phyloP scores from a whole-genome alignment of 2,113 vertebrate genomes.

The Podiceps cristatus region DNA sequence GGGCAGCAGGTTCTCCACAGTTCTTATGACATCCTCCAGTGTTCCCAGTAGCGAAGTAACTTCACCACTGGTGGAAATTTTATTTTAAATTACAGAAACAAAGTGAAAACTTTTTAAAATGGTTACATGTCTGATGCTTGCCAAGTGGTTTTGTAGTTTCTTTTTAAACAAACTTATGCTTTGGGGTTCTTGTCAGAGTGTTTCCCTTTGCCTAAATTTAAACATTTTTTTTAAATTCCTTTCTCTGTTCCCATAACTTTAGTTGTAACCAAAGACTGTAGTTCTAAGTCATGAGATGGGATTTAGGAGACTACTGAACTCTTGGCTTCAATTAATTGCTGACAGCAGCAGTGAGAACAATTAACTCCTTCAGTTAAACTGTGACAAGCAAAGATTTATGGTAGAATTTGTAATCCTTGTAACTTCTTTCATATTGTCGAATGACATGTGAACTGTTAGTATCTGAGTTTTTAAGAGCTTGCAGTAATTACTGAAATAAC shows the following conservation, averaged over 20 bases:
- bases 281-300: background rate
- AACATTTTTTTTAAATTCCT: background rate
- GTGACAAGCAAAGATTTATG: background rate
- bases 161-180: background rate
- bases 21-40: background rate
- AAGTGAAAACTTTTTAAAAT: background rate
- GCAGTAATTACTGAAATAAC: background rate
- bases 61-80: background rate
- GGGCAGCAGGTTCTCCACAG: background rate
- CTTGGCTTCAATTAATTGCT: background rate
- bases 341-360: background rate
- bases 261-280: background rate
- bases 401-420: background rate
- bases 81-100: background rate
- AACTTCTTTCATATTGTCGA: background rate
- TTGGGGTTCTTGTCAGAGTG: background rate
- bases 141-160: background rate
- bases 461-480: background rate
- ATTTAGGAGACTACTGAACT: background rate
- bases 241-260: background rate
- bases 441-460: background rate
- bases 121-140: background rate
- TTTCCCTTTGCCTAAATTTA: background rate
- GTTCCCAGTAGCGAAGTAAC: background rate
- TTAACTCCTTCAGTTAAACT: slow-evolving; percentile 4